Base-by-base conservation (phyloP, 2,113 vertebrate species). In the Syngnathus floridae region DNA sequence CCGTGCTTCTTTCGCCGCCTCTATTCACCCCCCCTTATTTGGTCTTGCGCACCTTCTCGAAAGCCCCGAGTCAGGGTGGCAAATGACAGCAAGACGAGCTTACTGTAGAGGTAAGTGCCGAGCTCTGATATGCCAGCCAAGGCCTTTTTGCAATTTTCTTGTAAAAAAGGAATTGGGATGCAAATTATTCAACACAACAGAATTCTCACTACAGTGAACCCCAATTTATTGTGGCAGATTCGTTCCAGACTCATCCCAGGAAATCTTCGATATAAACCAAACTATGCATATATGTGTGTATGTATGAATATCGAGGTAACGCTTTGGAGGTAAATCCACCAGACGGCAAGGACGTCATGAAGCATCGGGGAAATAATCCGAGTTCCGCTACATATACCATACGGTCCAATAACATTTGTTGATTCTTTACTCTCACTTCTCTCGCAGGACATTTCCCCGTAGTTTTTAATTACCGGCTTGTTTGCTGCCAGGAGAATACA, bases 401-500 rank as follows among this genome's bases (percentile, higher is more conserved):
- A 71, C 16, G 13, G 63, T 71, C 37, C 57, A 66, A 63, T 62
- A 70, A 62, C 69, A 76, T 66, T 51, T 65, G 65, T 76, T 72
- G 70, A 69, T 75, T 72, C 65, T 57, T 45, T 51, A 17, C 65
- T 66, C 59, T 58, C 55, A 31, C 26, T 43, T 37, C 38, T 9
- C 67, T 73, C 72, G 52, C 67, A 78, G 78, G 75, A 80, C 74
- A 71, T 70, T 72, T 31, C 26, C 63, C 17, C 40, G 9, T 41
- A 75, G 67, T 82, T 84, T 82, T 82, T 83, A 82, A 87, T 84
- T 77, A 82, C 43, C 72, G 62, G 66, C 66, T 57, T 38, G 60
- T 77, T 67, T 57, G 57, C 65, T 7, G 40, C 74, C 55, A 68
- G 54, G 69, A 62, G 64, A 84, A 66, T 71, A 71, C 72, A 51